Conservation (phyloP, 2,888 invertebrate species). For the Erannis defoliaria region DNA sequence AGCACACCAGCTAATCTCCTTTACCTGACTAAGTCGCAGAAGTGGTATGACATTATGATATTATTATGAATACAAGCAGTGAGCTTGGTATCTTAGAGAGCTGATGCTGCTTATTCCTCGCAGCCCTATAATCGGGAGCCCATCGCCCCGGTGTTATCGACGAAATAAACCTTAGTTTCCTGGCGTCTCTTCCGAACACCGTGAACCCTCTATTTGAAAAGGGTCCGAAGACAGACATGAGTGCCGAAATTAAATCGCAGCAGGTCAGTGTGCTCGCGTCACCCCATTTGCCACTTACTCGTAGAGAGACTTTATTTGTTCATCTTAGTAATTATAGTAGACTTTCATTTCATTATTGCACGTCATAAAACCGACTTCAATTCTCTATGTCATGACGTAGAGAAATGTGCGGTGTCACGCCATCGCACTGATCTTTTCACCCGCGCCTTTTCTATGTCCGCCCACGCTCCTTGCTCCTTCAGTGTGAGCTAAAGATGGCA, state of each 20-base stretch:
- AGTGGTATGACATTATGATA: too few relatives aligned
- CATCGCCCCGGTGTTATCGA: slow-evolving; percentile 77
- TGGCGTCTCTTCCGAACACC: slow-evolving; percentile 73
- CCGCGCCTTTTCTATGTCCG: too few relatives aligned
- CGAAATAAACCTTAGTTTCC: slow-evolving; percentile 78
- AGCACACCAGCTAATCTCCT: too few relatives aligned
- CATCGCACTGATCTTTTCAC: background rate
- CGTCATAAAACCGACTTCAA: too few relatives aligned
- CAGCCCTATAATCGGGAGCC: slow-evolving; percentile 74
- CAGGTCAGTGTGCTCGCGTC: slow-evolving; percentile 59
- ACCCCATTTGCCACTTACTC: slow-evolving; percentile 2
- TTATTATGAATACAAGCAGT: background rate
- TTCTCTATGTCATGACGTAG: too few relatives aligned
- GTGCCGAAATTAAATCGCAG: slow-evolving; percentile 73
- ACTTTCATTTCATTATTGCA: background rate
- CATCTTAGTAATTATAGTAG: background rate
- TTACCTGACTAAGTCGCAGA: too few relatives aligned
- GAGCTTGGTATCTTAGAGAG: background rate
- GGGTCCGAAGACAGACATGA: slow-evolving; percentile 74
- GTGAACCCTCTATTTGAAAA: slow-evolving; percentile 77
- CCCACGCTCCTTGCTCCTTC: too few relatives aligned
- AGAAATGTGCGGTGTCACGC: too few relatives aligned
- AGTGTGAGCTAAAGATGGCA: too few relatives aligned
- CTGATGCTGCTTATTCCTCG: slow-evolving; percentile 11
- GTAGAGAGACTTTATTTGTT: background rate